Conservation (phyloP, 2,797 vertebrate species). For the Aplochiton taeniatus region DNA sequence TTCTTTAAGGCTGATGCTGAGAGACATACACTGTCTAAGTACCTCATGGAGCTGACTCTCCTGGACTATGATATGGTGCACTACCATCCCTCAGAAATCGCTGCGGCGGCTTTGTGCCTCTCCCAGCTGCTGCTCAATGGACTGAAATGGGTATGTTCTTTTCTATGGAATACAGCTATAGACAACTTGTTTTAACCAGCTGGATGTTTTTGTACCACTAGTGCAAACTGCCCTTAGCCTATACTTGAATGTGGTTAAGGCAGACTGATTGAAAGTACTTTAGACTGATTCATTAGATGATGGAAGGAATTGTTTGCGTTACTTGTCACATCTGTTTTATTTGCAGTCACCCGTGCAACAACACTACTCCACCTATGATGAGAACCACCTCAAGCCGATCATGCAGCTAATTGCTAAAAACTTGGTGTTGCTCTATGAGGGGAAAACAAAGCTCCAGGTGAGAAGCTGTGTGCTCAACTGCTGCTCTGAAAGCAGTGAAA, state of each 20-base stretch:
- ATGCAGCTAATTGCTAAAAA: conserved; percentile 80
- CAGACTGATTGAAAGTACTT: too few species aligned
- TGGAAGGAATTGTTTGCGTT: not conserved
- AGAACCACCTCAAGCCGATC: conserved; percentile 67
- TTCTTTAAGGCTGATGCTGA: conserved; percentile 80
- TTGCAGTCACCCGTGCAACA: conserved; percentile 68
- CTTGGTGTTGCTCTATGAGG: conserved; percentile 66
- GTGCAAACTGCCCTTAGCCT: too few species aligned
- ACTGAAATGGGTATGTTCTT: conserved; percentile 82
- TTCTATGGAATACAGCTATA: too few species aligned
- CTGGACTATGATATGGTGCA: conserved; percentile 92
- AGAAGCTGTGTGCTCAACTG: conserved; percentile 14
- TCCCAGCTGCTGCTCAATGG: conserved; percentile 83
- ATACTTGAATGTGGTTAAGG: not conserved
- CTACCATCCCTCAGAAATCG: conserved; percentile 85
- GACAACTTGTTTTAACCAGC: not conserved
- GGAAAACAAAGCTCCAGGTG: conserved; percentile 70
- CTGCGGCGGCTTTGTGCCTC: conserved; percentile 86
- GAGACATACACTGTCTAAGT: conserved; percentile 90
- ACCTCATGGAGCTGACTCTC: conserved; percentile 91
- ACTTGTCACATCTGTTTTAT: too few species aligned
- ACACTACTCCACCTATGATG: conserved; percentile 71
- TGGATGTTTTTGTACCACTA: too few species aligned
- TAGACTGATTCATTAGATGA: too few species aligned
- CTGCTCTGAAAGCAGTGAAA: not conserved